Base-by-base conservation (phyloP, 2,797 vertebrate species). In the Xenops minutus region DNA sequence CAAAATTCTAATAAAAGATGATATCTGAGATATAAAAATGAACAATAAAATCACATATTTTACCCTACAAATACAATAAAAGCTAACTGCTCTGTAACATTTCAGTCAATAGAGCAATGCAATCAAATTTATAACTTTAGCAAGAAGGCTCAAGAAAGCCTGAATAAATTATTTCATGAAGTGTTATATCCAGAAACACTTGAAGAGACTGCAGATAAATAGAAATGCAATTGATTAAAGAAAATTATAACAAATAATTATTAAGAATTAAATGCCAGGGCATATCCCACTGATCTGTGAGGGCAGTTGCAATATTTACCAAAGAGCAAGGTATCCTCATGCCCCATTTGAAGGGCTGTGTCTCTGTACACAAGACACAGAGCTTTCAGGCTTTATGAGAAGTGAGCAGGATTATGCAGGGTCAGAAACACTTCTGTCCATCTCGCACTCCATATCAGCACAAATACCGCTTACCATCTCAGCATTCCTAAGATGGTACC, bases 31-130 rank as follows among this genome's bases (percentile, higher is more conserved):
- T 92, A 74, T 88, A 95, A 97, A 95, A 92, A 67, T 54, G 54
- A 95, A 95, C 85, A 89, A 78, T 94, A 94, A 95, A 95, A 84
- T 94, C 61, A 91, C 55, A 36, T 72, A 67, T 69, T 95, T 95
- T 68, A 88, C 37, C 36, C 48, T 75, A 92, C 75, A 83, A 95
- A 89, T 89, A 8, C 64, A 93, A 74, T 96, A 96, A 93, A 93
- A 96, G 51, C 79, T 88, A 94, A 95, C 88, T 81, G 88, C 80
- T 95, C 71, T 73, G 88, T 81, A 90, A 92, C 62, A 75, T 81
- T 93, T 59, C 79, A 88, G 89, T 95, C 92, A 94, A 81, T 92
- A 93, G 23, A 95, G 79, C 58, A 88, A 91, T 39, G 62, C 62
- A 77, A 78, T 90, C 63, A 75, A 94, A 90, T 95, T 86, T 90